phyloP scores from a whole-genome alignment of 1,140 invertebrate species.

The Nixonia krombeini region DNA sequence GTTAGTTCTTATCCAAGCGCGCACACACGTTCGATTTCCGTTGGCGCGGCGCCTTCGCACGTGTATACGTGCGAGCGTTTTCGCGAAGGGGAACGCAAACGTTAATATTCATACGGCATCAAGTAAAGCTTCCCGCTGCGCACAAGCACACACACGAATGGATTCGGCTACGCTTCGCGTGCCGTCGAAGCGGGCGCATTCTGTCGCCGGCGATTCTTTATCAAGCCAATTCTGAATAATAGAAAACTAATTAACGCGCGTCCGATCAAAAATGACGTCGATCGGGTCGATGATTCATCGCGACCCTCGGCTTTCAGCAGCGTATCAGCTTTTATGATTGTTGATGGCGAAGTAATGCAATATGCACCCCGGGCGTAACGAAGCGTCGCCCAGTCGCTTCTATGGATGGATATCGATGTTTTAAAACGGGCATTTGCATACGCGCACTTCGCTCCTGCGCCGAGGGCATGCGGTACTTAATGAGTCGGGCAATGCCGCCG shows the following conservation, averaged over 20 bases:
- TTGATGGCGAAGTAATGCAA: conserved; percentile 64
- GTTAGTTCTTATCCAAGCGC: conserved; percentile 27
- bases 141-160: too few species aligned
- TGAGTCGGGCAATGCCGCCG: conserved; percentile 60
- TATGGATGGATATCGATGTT: conserved; percentile 66
- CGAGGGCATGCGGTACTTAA: conserved; percentile 60
- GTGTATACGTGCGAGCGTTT: conserved; percentile 30
- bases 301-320: conserved; percentile 43
- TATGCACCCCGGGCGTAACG: conserved; percentile 58
- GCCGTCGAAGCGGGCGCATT: too few species aligned
- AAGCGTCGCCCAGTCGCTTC: conserved; percentile 46
- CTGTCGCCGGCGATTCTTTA: too few species aligned
- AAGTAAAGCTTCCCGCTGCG: conserved; percentile 46
- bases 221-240: too few species aligned
- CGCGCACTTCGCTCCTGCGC: conserved; percentile 27
- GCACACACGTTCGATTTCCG: conserved; percentile 24
- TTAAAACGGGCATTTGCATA: conserved; percentile 67
- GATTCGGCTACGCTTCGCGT: too few species aligned
- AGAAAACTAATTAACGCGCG: too few species aligned
- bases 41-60: conserved; percentile 41
- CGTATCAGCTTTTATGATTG: conserved; percentile 58
- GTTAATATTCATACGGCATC: conserved; percentile 65
- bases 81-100: conserved; percentile 40
- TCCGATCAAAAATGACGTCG: conserved; percentile 23
- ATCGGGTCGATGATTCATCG: conserved; percentile 62